Conservation (phyloP, 2,113 vertebrate species). For the Callipepla californica region DNA sequence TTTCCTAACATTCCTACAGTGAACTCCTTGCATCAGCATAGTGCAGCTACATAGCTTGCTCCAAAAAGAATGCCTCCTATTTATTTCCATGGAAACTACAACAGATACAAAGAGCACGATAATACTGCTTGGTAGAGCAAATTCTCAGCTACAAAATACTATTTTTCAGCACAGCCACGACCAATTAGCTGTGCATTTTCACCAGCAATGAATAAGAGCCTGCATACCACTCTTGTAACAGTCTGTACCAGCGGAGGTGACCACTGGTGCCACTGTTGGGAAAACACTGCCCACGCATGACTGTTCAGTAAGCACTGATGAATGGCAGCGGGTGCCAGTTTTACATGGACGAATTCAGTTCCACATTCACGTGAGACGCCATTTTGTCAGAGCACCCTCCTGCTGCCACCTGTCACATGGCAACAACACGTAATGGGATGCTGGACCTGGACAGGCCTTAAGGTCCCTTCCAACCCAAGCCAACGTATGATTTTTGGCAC, state of each 20-base stretch:
- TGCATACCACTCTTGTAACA: neutral
- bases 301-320: neutral
- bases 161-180: neutral
- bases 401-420: neutral
- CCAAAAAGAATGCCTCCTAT: neutral
- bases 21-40: fast-evolving
- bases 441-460: neutral
- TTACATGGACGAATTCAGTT: too few relatives aligned
- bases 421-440: neutral
- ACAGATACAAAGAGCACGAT: neutral
- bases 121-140: neutral
- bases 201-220: neutral
- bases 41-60: neutral
- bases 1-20: neutral
- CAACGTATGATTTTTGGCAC: fast-evolving
- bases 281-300: neutral
- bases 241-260: neutral
- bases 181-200: neutral
- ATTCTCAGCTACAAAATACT: neutral
- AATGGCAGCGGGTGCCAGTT: neutral
- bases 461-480: neutral
- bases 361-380: neutral
- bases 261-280: too few relatives aligned
- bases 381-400: neutral
- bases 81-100: neutral